Evolutionary conservation across 2,113 vertebrate genomes (phyloP), one percentile per base, ranked within the genome.

Genomic region (Charina bottae): DNA sequence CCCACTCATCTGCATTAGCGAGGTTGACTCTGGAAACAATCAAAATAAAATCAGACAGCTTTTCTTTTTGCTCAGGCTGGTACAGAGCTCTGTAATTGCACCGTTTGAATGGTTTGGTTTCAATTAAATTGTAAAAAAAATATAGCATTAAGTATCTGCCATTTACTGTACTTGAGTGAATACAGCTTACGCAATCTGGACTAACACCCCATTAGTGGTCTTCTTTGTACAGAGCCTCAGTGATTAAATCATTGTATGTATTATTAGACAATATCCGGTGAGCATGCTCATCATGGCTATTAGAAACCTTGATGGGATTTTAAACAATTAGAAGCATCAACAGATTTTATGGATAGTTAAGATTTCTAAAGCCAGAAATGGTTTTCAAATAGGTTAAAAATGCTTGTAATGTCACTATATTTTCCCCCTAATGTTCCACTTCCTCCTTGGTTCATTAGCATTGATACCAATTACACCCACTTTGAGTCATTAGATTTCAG

Each of bases 121-220:
- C 92, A 96, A 96, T 95, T 96, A 96, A 93, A 93, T 92, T 92
- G 87, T 68, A 87, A 83, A 88, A 85, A 23, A 92, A 92, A 88
- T 4, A 94, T 24, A 94, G 53, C 92, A 94, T 94, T 90, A 95
- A 88, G 93, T 86, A 92, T 95, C 92, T 88, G 68, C 90, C 93
- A 96, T 96, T 95, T 95, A 96, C 92, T 96, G 93, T 87, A 72
- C 92, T 95, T 96, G 89, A 96, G 26, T 93, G 78, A 96, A 94
- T 84, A 93, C 84, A 92, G 92, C 89, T 94, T 94, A 93, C 0
- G 2, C 42, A 93, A 60, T 93, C 42, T 92, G n/a, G 26, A 95
- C 91, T 94, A 93, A 83, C 83, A 94, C 12, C 55, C 46, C 85
- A 93, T 94, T 96, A 95, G 64, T 83, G 92, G 46, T 49, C 90